phyloP scores from a whole-genome alignment of 2,888 invertebrate species.

The Watsonalla binaria region DNA sequence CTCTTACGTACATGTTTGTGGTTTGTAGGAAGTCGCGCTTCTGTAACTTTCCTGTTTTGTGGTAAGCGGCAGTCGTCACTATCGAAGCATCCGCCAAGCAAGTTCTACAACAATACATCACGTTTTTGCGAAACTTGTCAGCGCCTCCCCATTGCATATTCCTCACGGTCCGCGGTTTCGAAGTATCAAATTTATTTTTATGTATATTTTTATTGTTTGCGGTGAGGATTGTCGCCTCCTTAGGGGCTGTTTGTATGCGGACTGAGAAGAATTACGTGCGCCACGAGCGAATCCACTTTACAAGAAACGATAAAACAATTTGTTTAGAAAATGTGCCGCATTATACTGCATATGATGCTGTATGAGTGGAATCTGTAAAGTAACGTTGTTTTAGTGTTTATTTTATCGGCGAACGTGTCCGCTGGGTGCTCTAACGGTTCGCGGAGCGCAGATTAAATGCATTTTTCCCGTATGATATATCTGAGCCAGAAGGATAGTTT shows the following conservation, averaged over 20 bases:
- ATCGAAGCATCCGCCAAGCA: conserved; percentile 31
- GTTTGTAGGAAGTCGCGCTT: too few species aligned
- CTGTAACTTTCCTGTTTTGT: too few species aligned
- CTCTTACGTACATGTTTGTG: too few species aligned
- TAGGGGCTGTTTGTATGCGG: conserved; percentile 74
- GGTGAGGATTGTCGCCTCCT: conserved; percentile 72
- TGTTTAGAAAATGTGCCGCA: conserved; percentile 63
- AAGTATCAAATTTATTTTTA: conserved; percentile 74
- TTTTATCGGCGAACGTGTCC: conserved; percentile 48
- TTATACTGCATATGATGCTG: conserved; percentile 46
- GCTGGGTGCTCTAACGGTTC: conserved; percentile 35
- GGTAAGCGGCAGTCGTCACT: conserved; percentile 27
- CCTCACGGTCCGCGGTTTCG: conserved; percentile 49
- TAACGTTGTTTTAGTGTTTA: conserved; percentile 45
- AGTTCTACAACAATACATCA: conserved; percentile 13
- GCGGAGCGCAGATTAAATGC: conserved; percentile 35
- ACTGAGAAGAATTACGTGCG: conserved; percentile 69
- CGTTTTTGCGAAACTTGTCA: conserved; percentile 25
- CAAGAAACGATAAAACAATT: conserved; percentile 71
- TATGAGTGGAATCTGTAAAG: conserved; percentile 47
- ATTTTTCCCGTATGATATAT: conserved; percentile 45
- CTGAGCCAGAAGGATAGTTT: conserved; percentile 22
- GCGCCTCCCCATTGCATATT: conserved; percentile 48
- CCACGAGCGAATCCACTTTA: conserved; percentile 60
- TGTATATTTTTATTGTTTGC: conserved; percentile 75